Conservation (phyloP, 2,888 invertebrate species). For the Cataglyphis livida region DNA sequence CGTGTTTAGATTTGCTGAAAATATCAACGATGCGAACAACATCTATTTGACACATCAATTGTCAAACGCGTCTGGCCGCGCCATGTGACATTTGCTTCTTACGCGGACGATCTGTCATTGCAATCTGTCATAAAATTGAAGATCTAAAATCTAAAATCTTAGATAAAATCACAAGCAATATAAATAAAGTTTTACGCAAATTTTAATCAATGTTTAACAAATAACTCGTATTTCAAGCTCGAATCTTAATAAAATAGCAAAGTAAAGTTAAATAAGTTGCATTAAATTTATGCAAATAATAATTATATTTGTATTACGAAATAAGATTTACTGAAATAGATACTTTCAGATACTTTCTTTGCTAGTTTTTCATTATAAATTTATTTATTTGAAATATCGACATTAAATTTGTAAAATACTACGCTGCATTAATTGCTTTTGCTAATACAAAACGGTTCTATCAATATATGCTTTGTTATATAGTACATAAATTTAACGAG, state of each 20-base stretch:
- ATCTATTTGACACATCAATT: not conserved
- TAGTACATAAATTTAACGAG: too few species aligned
- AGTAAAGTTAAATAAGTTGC: not conserved
- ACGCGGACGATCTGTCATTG: not conserved
- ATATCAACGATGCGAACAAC: conserved; percentile 5
- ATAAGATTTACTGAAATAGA: not conserved
- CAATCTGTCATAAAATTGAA: not conserved
- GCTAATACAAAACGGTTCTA: not conserved
- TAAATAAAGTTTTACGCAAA: not conserved
- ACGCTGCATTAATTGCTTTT: not conserved
- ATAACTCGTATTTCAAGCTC: not conserved
- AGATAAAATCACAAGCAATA: not conserved
- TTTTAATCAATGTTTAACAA: not conserved
- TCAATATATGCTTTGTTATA: not conserved
- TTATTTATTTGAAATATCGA: not conserved
- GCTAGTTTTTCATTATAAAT: not conserved
- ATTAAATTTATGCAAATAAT: not conserved
- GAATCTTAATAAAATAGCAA: not conserved
- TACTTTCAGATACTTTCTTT: not conserved
- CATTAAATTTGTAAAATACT: not conserved
- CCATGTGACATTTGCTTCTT: not conserved
- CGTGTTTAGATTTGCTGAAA: not conserved
- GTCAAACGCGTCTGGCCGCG: not conserved
- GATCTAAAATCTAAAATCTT: not conserved
- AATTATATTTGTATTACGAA: not conserved